Evolutionary conservation across 2,113 vertebrate species (phyloP).

Genomic region (Sinocyclocheilus grahami): DNA sequence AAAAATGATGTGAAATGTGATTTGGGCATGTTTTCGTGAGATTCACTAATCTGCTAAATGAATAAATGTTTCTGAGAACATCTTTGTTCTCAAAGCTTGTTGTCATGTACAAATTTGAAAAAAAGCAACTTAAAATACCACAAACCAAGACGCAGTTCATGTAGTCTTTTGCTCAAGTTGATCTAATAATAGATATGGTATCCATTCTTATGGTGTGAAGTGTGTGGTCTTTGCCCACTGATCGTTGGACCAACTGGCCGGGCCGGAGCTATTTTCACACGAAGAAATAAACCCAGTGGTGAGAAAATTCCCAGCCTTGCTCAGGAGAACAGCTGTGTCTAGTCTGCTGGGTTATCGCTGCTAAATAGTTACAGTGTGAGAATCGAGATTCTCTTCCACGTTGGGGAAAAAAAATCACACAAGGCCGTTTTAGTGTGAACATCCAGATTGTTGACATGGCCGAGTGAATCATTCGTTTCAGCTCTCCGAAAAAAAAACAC

Average conservation of each 20-base stretch:
- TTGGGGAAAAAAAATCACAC: neutral
- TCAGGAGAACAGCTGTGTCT: slow-evolving; percentile 9
- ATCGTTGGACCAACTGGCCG: neutral
- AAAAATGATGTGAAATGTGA: neutral
- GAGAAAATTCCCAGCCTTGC: slow-evolving; percentile 33
- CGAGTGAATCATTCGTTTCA: neutral
- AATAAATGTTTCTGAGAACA: neutral
- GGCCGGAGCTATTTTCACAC: slow-evolving; percentile 37
- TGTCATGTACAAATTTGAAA: neutral
- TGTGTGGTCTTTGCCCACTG: slow-evolving; percentile 17
- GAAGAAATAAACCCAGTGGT: slow-evolving; percentile 19
- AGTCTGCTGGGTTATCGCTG: neutral
- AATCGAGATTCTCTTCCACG: neutral
- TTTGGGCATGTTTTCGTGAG: neutral
- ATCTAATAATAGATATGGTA: neutral
- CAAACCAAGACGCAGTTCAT: neutral
- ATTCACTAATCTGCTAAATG: too few relatives aligned
- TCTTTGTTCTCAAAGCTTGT: neutral
- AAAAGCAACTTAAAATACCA: neutral
- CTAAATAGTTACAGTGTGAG: slow-evolving; percentile 25
- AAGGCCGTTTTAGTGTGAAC: slow-evolving; percentile 5
- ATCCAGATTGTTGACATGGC: neutral
- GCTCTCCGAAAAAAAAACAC: neutral
- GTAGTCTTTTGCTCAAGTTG: neutral
- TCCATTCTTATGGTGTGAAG: slow-evolving; percentile 9